Conservation (phyloP, 2,888 invertebrate genomes). For the Zygaena filipendulae region DNA sequence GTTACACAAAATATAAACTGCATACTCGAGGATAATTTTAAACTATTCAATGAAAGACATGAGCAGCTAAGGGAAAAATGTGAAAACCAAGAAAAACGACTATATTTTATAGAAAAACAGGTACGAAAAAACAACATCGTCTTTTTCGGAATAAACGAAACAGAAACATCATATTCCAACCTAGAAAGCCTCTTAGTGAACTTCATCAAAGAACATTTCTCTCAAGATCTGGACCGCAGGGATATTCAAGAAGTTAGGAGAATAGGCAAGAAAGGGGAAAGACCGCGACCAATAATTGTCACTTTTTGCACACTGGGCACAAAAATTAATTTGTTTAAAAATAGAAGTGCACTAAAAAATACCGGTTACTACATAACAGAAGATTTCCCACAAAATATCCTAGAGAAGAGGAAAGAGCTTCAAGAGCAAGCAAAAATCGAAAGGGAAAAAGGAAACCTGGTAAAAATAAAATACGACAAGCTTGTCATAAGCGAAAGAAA, state of each 20-base stretch:
- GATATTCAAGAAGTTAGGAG: constrained; percentile 11
- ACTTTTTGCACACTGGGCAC: constrained; percentile 6
- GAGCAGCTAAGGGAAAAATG: constrained; percentile 11
- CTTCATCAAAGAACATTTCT: constrained; percentile 11
- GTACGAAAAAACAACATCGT: constrained; percentile 13
- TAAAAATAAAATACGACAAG: constrained; percentile 16
- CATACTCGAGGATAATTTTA: constrained; percentile 10
- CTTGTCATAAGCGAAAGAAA: constrained; percentile 12
- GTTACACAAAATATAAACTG: constrained; percentile 10
- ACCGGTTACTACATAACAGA: constrained; percentile 3
- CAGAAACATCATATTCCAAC: constrained; percentile 11
- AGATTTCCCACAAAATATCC: constrained; percentile 15
- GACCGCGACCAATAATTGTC: constrained; percentile 8
- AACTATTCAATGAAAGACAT: constrained; percentile 7
- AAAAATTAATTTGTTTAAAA: constrained; percentile 8
- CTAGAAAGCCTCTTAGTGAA: constrained; percentile 11
- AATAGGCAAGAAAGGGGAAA: constrained; percentile 15
- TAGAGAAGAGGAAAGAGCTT: constrained; percentile 13
- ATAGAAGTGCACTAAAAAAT: constrained; percentile 1
- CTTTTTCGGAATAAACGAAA: constrained; percentile 15
- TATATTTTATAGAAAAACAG: constrained; percentile 15
- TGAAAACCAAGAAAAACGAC: constrained; percentile 15
- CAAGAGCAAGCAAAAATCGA: constrained; percentile 11
- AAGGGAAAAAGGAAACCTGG: constrained; percentile 11
- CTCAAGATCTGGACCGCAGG: constrained; percentile 4